Base-by-base conservation (phyloP, 2,113 vertebrate species). In the Daubentonia madagascariensis region DNA sequence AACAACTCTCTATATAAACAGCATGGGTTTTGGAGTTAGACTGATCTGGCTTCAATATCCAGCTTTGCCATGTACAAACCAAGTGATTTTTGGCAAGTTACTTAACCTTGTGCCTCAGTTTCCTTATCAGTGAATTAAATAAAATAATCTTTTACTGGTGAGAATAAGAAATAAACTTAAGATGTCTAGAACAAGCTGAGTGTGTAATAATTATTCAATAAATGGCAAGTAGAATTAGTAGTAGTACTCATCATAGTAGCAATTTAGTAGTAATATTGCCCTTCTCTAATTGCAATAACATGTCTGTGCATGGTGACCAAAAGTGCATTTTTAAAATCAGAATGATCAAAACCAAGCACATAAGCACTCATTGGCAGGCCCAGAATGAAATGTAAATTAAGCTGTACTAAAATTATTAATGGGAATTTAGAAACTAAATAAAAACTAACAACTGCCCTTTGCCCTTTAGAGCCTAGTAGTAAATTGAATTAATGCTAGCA, bases 121-220 rank as follows among this genome's bases (percentile, higher is more conserved):
- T 89, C 32, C 22, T 88, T 68, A 68, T 70, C 30, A 94, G 54
- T 94, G 35, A 92, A 72, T 45, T 65, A 87, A 92, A 6, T 72
- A 72, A 72, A 73, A 45, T 68, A 50, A 52, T 52, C 6, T 88
- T 85, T 70, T 40, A 40, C 3, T 85, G 61, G 32, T 54, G 6
- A 93, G 48, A 83, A 91, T 79, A 81, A 85, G 40, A 91, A 96
- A 84, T 73, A 32, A n/a, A 61, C 35, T 43, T 80, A 85, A 85
- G 59, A 83, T 81, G 14, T 61, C n/a, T 76, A 89, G 52, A 65
- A 85, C 30, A 22, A 32, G 4, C 5, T 81, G 1, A 48, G 16
- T 8, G 45, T 9, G 75, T 4, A 94, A 4, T 32, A 52, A 70
- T 79, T 32, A 65, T 8, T 59, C 3, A 50, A 61, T 68, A 81